A percentile compares a stretch with the other conserved stretches of the same genome.
Evolutionary conservation across 1,140 invertebrate genomes (phyloP).

Genomic region (Sipha flava): DNA sequence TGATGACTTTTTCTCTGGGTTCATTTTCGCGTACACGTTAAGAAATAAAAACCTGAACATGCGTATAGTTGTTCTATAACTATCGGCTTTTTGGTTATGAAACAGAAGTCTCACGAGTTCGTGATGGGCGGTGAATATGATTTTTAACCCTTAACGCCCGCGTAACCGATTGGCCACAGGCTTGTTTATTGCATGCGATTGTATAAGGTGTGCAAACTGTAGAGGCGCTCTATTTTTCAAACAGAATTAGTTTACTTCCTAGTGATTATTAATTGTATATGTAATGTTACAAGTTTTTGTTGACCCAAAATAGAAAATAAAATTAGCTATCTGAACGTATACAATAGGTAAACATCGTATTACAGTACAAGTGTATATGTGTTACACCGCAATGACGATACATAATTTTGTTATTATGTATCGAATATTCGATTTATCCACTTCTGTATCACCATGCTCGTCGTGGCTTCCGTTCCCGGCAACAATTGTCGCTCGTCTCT

Average conservation of each 20-base stretch:
- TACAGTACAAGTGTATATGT: too few species aligned
- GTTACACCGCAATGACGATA: too few species aligned
- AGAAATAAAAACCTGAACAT: background rate
- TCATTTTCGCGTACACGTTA: background rate
- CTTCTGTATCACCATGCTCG: too few species aligned
- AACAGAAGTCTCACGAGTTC: slow-evolving; percentile 30
- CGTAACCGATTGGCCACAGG: background rate
- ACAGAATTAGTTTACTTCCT: slow-evolving; percentile 2
- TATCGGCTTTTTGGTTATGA: background rate
- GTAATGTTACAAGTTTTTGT: background rate
- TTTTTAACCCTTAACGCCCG: slow-evolving; percentile 22
- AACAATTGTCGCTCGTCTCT: too few species aligned
- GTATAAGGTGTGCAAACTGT: background rate
- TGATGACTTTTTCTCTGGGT: background rate
- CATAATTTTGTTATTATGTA: background rate
- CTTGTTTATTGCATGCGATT: background rate
- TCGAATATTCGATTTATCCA: background rate
- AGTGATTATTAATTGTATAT: too few species aligned
- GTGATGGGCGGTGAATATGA: slow-evolving; percentile 1
- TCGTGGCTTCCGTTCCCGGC: too few species aligned
- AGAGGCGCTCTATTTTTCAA: background rate
- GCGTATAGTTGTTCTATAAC: background rate
- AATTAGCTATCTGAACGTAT: too few species aligned
- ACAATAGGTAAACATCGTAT: too few species aligned
- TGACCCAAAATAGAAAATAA: background rate